These are phyloP conservation scores for Luffia ferchaultella DNA, from an alignment of 2,888 invertebrate species.

Conservation along the genomic window DNA sequence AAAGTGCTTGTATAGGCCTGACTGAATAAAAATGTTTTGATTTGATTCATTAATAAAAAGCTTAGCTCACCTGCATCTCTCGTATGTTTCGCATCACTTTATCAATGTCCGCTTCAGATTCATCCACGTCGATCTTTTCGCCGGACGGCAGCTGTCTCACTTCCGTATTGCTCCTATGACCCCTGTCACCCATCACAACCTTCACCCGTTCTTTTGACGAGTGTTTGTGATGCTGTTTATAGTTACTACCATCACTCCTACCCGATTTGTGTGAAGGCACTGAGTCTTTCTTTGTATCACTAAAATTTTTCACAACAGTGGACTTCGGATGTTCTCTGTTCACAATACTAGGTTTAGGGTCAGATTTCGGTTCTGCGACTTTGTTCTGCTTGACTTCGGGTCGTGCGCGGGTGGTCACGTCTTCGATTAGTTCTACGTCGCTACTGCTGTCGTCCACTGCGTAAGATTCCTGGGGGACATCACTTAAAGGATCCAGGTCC, in stretches of 20 bases:
- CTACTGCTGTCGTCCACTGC: constrained; percentile 56
- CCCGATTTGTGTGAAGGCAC: constrained; percentile 33
- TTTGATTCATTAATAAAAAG: no score
- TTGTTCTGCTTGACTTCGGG: constrained; percentile 20
- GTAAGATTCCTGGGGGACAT: constrained; percentile 33
- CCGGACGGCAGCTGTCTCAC: constrained; percentile 4
- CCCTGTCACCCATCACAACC: constrained; percentile 21
- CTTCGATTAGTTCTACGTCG: constrained; percentile 53
- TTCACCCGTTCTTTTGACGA: constrained; percentile 16
- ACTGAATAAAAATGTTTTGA: no score
- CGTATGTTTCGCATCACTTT: constrained; percentile 42
- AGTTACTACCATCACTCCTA: constrained; percentile 22
- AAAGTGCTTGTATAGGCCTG: no score
- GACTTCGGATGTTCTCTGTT: background rate
- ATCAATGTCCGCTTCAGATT: constrained; percentile 39
- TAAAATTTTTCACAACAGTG: background rate
- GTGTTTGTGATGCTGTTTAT: constrained; percentile 21
- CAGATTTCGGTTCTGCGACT: background rate
- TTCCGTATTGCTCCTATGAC: constrained; percentile 9
- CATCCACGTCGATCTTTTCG: constrained; percentile 26
- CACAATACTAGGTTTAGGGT: background rate
- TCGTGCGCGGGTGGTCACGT: constrained; percentile 68
- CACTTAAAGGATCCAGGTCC: constrained; percentile 43
- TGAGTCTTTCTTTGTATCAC: constrained; percentile 37
- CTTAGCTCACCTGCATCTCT: constrained; percentile 54